Evolutionary conservation across 2,797 vertebrate genomes (phyloP).

Genomic region (Caiman crocodilus): DNA sequence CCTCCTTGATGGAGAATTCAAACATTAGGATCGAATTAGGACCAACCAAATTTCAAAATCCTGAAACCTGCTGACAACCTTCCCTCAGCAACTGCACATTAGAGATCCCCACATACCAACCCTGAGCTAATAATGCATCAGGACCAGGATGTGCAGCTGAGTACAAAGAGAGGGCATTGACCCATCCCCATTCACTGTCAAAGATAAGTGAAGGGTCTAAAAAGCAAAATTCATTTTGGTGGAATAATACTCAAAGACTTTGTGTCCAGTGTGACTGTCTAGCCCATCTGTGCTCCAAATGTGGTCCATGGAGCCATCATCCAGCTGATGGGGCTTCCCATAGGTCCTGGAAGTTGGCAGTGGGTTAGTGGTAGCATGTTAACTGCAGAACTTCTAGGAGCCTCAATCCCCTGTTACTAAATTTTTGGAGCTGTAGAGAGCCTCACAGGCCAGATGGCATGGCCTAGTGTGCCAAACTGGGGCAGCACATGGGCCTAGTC

Average conservation of each 20-base stretch:
- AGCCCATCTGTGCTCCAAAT: background rate
- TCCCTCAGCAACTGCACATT: background rate
- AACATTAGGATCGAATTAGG: background rate
- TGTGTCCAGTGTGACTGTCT: background rate
- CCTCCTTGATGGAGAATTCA: background rate
- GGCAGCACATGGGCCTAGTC: no score
- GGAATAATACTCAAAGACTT: slow-evolving; percentile 6
- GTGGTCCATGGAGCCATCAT: background rate
- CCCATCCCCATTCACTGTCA: background rate
- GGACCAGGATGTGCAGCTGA: background rate
- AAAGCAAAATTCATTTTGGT: background rate
- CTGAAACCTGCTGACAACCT: background rate
- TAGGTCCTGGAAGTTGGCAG: background rate
- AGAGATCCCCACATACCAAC: background rate
- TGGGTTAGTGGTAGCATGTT: background rate
- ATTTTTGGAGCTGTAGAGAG: no score
- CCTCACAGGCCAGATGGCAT: no score
- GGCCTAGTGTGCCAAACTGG: no score
- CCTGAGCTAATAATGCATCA: background rate
- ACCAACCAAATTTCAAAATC: background rate
- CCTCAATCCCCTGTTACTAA: background rate
- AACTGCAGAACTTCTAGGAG: slow-evolving; percentile 28
- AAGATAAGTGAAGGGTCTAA: background rate
- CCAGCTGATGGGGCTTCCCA: background rate
- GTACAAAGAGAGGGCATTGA: slow-evolving; percentile 15